Conservation (phyloP, 2,888 invertebrate species). For the Thalpophila matura region DNA sequence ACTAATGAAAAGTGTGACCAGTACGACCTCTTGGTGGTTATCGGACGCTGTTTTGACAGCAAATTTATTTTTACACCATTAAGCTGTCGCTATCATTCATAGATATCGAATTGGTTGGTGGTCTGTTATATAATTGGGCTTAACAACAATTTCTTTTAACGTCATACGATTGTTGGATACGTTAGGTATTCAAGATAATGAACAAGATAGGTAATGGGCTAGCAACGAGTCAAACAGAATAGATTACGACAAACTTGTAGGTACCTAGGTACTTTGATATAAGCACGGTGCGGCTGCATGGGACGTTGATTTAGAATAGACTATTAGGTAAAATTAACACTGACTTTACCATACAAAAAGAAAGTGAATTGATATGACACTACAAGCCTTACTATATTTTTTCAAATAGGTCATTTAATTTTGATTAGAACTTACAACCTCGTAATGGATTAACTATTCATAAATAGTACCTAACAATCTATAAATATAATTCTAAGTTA, state of each 20-base stretch:
- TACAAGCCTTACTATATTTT: too few relatives aligned
- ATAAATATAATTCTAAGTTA: background rate
- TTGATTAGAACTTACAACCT: background rate
- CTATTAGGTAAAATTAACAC: too few relatives aligned
- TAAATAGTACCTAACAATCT: constrained; percentile 3
- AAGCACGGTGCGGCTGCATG: constrained; percentile 1
- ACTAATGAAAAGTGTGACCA: too few relatives aligned
- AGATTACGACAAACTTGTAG: background rate
- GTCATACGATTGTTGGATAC: background rate
- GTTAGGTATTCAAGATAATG: constrained; percentile 6
- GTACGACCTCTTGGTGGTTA: too few relatives aligned
- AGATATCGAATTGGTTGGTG: too few relatives aligned
- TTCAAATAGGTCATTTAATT: too few relatives aligned
- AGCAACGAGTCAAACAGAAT: constrained; percentile 6
- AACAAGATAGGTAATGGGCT: background rate
- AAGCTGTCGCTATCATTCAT: too few relatives aligned
- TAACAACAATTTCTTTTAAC: constrained; percentile 14
- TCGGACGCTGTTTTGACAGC: too few relatives aligned
- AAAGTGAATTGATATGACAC: too few relatives aligned
- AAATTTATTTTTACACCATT: too few relatives aligned
- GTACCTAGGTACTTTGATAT: background rate
- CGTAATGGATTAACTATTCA: background rate
- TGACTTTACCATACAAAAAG: too few relatives aligned
- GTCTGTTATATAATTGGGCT: background rate
- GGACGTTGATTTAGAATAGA: background rate